Percentiles rank a stretch among this genome's conserved stretches.
Conservation (phyloP, 2,113 vertebrate species). For the Erythrocercus mccallii region DNA sequence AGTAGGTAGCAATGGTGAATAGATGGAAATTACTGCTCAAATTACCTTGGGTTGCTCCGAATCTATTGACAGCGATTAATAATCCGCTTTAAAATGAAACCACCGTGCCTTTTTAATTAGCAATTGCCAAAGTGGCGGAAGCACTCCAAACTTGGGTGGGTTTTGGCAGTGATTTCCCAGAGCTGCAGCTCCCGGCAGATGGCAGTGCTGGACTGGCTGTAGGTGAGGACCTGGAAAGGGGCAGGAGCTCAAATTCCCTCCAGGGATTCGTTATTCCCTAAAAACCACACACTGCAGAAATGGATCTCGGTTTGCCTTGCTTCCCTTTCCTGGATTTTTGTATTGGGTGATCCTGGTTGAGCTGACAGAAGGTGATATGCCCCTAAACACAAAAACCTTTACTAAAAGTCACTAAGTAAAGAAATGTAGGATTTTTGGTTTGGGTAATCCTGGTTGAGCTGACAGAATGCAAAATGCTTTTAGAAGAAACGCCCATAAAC, state of each 20-base stretch:
- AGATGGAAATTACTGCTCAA: not conserved
- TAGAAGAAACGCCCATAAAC: no score
- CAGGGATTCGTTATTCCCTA: rapidly evolving
- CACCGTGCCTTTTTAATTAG: rapidly evolving
- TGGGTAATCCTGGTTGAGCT: not conserved
- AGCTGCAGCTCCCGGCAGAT: slow-evolving; percentile 53
- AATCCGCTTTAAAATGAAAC: not conserved
- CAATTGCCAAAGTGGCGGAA: not conserved
- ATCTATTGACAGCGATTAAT: not conserved
- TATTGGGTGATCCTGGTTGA: not conserved
- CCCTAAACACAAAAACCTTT: not conserved
- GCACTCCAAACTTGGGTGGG: rapidly evolving
- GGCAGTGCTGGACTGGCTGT: slow-evolving; percentile 30
- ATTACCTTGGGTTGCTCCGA: not conserved
- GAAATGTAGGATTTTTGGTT: not conserved
- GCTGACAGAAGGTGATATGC: not conserved
- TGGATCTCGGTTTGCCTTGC: not conserved
- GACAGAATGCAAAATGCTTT: not conserved
- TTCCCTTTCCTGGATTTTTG: not conserved
- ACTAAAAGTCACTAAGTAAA: not conserved
- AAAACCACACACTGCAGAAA: not conserved
- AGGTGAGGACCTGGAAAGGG: not conserved
- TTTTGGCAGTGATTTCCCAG: not conserved
- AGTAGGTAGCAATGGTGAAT: not conserved
- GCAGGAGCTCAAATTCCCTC: rapidly evolving